Conservation (phyloP, 2,888 invertebrate genomes). For the Sinotaia quadrata region DNA sequence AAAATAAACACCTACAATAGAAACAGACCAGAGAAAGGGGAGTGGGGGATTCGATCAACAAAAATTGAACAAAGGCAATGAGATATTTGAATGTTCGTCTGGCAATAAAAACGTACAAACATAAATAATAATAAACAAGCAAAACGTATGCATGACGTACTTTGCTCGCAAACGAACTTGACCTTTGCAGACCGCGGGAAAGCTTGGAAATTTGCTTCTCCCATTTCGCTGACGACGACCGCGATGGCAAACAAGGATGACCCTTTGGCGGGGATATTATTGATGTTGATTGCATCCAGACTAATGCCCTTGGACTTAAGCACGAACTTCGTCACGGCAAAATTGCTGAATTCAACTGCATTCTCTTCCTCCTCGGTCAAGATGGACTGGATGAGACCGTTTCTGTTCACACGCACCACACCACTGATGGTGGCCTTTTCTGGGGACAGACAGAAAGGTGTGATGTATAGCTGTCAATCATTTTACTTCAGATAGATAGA, state of each 20-base stretch:
- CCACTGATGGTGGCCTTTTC: constrained; percentile 19
- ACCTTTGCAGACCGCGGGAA: background rate
- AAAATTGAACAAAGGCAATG: no score
- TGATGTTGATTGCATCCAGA: background rate
- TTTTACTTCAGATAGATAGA: no score
- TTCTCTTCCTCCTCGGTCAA: background rate
- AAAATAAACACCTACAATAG: no score
- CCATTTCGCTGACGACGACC: background rate
- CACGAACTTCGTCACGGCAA: background rate
- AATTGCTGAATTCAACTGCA: constrained; percentile 17
- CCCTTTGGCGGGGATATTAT: background rate
- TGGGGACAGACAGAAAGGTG: no score
- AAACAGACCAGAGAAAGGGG: no score
- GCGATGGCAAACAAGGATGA: background rate
- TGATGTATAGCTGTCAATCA: no score
- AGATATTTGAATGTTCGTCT: no score
- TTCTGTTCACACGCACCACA: background rate
- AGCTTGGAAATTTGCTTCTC: background rate
- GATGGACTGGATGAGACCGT: background rate
- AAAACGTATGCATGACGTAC: background rate
- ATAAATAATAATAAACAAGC: no score
- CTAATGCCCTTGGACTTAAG: no score
- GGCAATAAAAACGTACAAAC: no score
- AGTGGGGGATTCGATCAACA: no score
- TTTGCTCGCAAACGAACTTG: constrained; percentile 19